These are phyloP conservation scores for Chaetodon trifascialis DNA, from an alignment of 2,113 vertebrate genomes.

Conservation along the genomic window DNA sequence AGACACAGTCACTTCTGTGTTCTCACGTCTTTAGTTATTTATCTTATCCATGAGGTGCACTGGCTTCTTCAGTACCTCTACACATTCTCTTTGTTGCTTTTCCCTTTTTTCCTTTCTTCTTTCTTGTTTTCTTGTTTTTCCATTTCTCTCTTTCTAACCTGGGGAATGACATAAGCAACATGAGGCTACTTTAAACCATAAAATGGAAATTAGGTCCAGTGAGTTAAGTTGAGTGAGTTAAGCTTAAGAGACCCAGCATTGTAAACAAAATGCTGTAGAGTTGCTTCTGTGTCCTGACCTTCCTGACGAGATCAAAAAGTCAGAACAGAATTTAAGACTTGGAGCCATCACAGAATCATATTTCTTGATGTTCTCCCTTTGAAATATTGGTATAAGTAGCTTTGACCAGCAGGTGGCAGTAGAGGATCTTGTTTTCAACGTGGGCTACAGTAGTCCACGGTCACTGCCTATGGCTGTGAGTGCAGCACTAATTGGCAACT, in stretches of 20 bases:
- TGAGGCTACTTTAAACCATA: not conserved
- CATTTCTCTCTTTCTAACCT: not conserved
- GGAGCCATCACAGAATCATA: not conserved
- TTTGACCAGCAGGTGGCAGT: slow-evolving; percentile 83
- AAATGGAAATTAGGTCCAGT: slow-evolving; percentile 6
- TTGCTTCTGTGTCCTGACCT: not conserved
- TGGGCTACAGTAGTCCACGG: not conserved
- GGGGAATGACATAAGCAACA: not conserved
- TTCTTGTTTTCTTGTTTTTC: not conserved
- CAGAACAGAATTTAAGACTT: not conserved
- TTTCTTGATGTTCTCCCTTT: not conserved
- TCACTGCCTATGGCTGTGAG: slow-evolving; percentile 26
- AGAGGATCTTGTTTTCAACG: slow-evolving; percentile 66
- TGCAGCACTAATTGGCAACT: slow-evolving; percentile 41
- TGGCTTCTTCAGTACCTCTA: not conserved
- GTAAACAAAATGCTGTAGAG: not conserved
- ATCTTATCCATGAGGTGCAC: not conserved
- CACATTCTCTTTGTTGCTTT: not conserved
- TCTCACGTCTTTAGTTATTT: not conserved
- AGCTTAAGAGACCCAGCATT: not conserved
- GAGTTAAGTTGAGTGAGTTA: not conserved
- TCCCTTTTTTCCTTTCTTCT: not conserved
- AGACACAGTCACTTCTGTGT: no score
- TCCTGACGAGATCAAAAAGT: not conserved
- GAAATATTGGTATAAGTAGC: not conserved